These are phyloP conservation scores for Scotopteryx bipunctaria DNA, from an alignment of 2,888 invertebrate species.

Conservation along the genomic window DNA sequence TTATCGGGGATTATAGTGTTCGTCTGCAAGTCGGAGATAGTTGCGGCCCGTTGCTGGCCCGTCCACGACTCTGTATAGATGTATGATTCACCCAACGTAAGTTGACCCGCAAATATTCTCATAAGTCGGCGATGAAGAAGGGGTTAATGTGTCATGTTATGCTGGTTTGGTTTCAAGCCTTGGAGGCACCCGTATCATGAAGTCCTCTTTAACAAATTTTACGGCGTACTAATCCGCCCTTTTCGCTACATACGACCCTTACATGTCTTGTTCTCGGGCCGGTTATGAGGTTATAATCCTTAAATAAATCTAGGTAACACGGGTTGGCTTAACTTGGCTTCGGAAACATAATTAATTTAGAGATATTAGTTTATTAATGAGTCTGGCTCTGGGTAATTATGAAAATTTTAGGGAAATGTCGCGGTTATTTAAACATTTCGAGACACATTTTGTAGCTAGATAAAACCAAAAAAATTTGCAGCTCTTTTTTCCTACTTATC, in stretches of 20 bases:
- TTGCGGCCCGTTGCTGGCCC: constrained; percentile 64
- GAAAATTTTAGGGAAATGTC: neutral
- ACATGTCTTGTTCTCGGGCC: constrained; percentile 71
- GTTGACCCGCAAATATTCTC: constrained; percentile 29
- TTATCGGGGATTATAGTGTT: constrained; percentile 84
- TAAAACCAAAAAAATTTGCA: too few relatives aligned
- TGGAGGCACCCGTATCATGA: constrained; percentile 69
- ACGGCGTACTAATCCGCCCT: constrained; percentile 77
- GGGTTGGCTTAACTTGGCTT: constrained; percentile 59
- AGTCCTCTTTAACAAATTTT: constrained; percentile 80
- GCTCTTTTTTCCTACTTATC: too few relatives aligned
- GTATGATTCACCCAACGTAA: constrained; percentile 48
- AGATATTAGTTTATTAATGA: constrained; percentile 54
- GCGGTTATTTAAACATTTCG: too few relatives aligned
- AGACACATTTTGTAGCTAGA: too few relatives aligned
- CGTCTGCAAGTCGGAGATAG: constrained; percentile 80
- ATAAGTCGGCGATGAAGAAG: neutral
- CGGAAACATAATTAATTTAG: constrained; percentile 65
- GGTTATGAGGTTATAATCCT: constrained; percentile 75
- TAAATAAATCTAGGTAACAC: constrained; percentile 75
- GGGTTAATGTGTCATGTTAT: constrained; percentile 39
- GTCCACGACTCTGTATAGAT: constrained; percentile 64
- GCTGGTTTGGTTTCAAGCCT: constrained; percentile 52
- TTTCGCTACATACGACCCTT: constrained; percentile 64
- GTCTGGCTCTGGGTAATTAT: constrained; percentile 38